Evolutionary conservation across 2,113 vertebrate genomes (phyloP).

Genomic region (Speoplatyrhinus poulsoni): DNA sequence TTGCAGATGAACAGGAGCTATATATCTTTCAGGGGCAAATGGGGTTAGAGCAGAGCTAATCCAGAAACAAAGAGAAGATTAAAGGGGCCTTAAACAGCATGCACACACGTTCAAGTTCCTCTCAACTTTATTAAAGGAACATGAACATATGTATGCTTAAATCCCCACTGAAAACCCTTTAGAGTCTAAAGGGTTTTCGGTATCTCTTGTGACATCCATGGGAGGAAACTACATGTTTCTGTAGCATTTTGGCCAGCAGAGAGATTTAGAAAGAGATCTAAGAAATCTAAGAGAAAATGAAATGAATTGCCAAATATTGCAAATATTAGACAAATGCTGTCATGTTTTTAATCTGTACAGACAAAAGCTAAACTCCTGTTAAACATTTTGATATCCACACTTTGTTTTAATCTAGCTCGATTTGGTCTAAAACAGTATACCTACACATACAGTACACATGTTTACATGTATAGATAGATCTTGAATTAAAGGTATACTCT

Average conservation of each 20-base stretch:
- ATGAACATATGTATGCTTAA: too few relatives aligned
- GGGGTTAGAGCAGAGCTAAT: background rate
- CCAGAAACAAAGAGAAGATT: constrained; percentile 11
- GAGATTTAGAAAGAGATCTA: constrained; percentile 11
- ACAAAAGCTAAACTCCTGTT: constrained; percentile 11
- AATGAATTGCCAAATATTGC: constrained; percentile 33
- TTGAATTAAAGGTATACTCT: too few relatives aligned
- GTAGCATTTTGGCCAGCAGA: constrained; percentile 44
- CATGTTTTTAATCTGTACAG: constrained; percentile 24
- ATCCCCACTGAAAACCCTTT: too few relatives aligned
- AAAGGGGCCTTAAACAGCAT: background rate
- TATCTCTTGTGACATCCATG: constrained; percentile 13
- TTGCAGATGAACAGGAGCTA: background rate
- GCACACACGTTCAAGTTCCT: constrained; percentile 17
- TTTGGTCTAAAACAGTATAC: too few relatives aligned
- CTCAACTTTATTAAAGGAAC: background rate
- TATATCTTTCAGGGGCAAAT: background rate
- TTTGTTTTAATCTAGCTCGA: background rate
- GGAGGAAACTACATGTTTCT: constrained; percentile 41
- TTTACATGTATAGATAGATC: too few relatives aligned
- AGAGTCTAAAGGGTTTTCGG: too few relatives aligned
- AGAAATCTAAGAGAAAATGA: constrained; percentile 15
- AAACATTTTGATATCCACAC: background rate
- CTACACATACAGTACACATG: too few relatives aligned
- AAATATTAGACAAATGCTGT: constrained; percentile 21